These are phyloP conservation scores for Dasysyrphus tricinctus DNA, from an alignment of 2,888 invertebrate genomes.

Conservation along the genomic window DNA sequence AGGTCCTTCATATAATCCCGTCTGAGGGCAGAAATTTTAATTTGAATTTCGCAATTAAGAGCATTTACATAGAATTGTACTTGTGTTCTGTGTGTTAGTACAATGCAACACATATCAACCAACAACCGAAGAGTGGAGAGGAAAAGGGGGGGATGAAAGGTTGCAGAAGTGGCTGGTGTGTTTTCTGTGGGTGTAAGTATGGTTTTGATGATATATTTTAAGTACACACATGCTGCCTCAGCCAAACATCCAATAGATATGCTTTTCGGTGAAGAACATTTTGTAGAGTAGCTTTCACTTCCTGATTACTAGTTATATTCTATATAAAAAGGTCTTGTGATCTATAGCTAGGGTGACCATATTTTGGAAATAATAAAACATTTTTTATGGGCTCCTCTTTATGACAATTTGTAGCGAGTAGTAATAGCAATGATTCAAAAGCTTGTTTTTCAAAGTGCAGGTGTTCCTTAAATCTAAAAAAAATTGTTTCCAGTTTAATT, in stretches of 20 bases:
- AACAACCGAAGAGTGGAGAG: constrained; percentile 30
- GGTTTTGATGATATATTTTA: constrained; percentile 21
- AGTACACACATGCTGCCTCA: constrained; percentile 36
- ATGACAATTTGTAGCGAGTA: no score
- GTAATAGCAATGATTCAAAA: no score
- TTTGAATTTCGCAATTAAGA: constrained; percentile 69
- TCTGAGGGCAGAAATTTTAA: constrained; percentile 68
- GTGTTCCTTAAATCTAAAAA: no score
- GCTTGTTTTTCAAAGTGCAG: no score
- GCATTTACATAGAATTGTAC: constrained; percentile 58
- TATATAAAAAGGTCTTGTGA: neutral
- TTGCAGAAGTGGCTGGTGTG: neutral
- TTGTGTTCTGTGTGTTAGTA: constrained; percentile 20
- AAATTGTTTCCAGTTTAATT: no score
- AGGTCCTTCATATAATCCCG: constrained; percentile 63
- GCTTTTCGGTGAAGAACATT: constrained; percentile 49
- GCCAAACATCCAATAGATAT: constrained; percentile 27
- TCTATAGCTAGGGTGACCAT: neutral
- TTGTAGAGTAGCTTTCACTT: constrained; percentile 17
- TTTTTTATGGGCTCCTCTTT: no score
- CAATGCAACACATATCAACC: constrained; percentile 36
- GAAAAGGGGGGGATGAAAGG: neutral
- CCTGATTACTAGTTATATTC: neutral
- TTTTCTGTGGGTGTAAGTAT: neutral
- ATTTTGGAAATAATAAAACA: neutral